A percentile compares a stretch with the other conserved stretches of the same genome.
phyloP scores from a whole-genome alignment of 2,797 vertebrate species.

The Percopsis omiscomaycus region DNA sequence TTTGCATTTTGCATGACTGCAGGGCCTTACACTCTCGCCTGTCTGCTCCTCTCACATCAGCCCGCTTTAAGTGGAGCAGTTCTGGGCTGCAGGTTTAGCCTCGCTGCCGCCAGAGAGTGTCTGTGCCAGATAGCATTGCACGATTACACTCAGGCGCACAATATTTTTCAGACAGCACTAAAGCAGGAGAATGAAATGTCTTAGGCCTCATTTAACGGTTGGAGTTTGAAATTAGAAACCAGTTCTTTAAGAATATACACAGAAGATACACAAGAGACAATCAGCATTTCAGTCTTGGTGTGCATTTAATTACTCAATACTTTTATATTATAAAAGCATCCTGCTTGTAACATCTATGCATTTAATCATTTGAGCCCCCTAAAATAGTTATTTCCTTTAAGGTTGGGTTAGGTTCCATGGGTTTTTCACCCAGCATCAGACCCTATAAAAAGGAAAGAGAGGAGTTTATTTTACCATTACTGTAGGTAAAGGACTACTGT shows the following conservation, averaged over 20 bases:
- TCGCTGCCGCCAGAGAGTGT: constrained; percentile 69
- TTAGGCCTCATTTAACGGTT: constrained; percentile 72
- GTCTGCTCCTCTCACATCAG: constrained; percentile 92
- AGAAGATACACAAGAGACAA: not conserved
- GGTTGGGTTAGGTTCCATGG: no score
- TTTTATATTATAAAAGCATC: no score
- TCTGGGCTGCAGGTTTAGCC: constrained; percentile 87
- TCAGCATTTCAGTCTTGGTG: no score
- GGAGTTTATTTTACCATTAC: no score
- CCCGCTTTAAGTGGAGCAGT: constrained; percentile 88
- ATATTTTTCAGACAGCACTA: constrained; percentile 67
- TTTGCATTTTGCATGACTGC: constrained; percentile 92
- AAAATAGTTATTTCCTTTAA: no score
- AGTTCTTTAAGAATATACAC: constrained; percentile 42
- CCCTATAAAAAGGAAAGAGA: no score
- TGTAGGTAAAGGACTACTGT: no score
- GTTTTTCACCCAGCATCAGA: no score
- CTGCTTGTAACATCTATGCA: no score
- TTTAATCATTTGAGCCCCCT: no score
- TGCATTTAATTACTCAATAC: no score
- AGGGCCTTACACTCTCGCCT: constrained; percentile 89
- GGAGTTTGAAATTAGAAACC: constrained; percentile 69
- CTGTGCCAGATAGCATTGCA: constrained; percentile 70
- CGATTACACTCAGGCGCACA: constrained; percentile 62
- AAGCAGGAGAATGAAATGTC: constrained; percentile 67